Evolutionary conservation across 2,113 vertebrate genomes (phyloP).

Genomic region (Zapornia atra): DNA sequence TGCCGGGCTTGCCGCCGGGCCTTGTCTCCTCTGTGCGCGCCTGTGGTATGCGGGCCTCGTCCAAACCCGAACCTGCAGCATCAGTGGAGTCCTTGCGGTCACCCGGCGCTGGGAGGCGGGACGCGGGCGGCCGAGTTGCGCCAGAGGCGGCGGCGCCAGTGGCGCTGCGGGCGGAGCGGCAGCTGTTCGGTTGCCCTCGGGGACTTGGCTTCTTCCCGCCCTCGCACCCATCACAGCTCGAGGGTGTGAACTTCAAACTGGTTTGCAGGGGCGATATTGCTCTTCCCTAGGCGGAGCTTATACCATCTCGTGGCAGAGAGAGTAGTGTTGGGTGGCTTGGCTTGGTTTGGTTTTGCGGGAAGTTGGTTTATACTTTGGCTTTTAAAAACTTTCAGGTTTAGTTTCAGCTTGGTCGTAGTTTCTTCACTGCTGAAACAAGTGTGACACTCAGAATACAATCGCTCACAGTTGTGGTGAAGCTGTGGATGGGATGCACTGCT

Average conservation of each 20-base stretch:
- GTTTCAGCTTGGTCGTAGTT: background rate
- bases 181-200: background rate
- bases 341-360: background rate
- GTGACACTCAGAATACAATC: background rate
- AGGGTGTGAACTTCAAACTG: conserved; percentile 1
- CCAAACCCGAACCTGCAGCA: background rate
- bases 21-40: background rate
- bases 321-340: background rate
- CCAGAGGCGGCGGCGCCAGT: background rate
- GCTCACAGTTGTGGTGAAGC: background rate
- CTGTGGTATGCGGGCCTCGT: background rate
- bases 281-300: conserved; percentile 42
- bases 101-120: background rate
- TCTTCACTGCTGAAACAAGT: background rate
- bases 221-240: background rate
- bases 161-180: background rate
- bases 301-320: background rate
- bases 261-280: background rate
- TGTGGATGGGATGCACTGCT: background rate
- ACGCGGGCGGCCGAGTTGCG: background rate
- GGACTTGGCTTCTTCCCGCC: background rate
- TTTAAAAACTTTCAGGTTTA: background rate
- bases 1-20: background rate
- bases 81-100: background rate
- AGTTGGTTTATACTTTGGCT: background rate